Conservation (phyloP, 1,140 invertebrate genomes). For the Varroa destructor region DNA sequence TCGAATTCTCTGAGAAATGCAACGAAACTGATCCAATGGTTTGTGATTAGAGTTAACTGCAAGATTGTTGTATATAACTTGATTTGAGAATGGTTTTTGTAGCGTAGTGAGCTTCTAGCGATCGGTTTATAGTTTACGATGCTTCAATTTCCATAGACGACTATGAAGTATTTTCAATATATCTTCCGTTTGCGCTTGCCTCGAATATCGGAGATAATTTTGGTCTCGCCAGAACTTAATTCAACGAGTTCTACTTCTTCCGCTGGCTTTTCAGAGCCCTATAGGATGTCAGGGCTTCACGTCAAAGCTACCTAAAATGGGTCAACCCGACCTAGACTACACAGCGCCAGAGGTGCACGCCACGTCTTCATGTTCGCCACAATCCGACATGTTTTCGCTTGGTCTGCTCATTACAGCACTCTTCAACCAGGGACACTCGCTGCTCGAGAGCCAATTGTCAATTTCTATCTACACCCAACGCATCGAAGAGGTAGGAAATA, state of each 20-base stretch:
- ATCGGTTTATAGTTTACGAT: not conserved
- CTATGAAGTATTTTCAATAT: too few relatives aligned
- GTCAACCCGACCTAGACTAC: constrained; percentile 81
- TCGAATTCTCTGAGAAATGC: constrained; percentile 62
- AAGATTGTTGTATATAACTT: constrained; percentile 47
- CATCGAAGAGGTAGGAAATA: constrained; percentile 64
- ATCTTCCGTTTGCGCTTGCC: too few relatives aligned
- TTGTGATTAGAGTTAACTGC: constrained; percentile 24
- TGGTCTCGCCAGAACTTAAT: too few relatives aligned
- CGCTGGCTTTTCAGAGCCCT: constrained; percentile 30
- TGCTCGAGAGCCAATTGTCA: constrained; percentile 53
- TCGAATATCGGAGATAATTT: too few relatives aligned
- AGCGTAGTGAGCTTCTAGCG: not conserved
- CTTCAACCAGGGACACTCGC: constrained; percentile 68
- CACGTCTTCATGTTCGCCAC: constrained; percentile 61
- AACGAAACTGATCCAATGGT: constrained; percentile 37
- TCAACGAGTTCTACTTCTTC: too few relatives aligned
- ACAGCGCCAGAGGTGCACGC: constrained; percentile 79
- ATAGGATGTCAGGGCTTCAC: constrained; percentile 35
- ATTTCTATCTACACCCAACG: constrained; percentile 73
- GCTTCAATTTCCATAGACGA: too few relatives aligned
- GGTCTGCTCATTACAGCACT: constrained; percentile 81
- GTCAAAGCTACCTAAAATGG: constrained; percentile 46
- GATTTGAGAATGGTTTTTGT: not conserved
- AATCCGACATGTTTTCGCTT: constrained; percentile 87